Evolutionary conservation across 2,888 invertebrate genomes (phyloP).

Genomic region (Tanytarsus gracilentus): DNA sequence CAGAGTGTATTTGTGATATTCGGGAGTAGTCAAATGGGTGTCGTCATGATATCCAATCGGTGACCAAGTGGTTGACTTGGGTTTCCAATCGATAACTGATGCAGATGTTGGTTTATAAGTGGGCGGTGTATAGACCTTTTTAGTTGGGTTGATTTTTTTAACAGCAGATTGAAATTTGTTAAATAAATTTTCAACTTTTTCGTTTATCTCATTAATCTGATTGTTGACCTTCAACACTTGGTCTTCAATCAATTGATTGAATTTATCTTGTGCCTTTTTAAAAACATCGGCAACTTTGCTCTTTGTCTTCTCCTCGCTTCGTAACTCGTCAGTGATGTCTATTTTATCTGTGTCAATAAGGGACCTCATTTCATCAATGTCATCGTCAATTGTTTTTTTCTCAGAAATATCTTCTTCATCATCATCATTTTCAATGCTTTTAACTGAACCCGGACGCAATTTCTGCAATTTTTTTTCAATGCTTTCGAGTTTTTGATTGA

Average conservation of each 20-base stretch:
- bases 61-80: too few species aligned
- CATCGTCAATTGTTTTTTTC: not conserved
- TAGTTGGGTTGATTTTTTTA: not conserved
- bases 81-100: too few species aligned
- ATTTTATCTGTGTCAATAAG: not conserved
- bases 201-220: not conserved
- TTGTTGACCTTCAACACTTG: not conserved
- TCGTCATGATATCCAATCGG: too few species aligned
- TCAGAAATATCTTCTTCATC: not conserved
- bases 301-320: not conserved
- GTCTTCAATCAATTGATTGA: slow-evolving; percentile 21
- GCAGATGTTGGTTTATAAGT: too few species aligned
- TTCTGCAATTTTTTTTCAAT: slow-evolving; percentile 1
- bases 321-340: not conserved
- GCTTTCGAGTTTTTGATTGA: slow-evolving; percentile 7
- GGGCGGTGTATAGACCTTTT: not conserved
- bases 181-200: not conserved
- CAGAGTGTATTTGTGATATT: too few species aligned
- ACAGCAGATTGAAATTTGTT: too few species aligned
- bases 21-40: too few species aligned
- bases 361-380: not conserved
- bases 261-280: slow-evolving; percentile 16
- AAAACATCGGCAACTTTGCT: not conserved
- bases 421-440: not conserved
- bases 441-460: not conserved